Evolutionary conservation across 2,797 vertebrate genomes (phyloP).

Genomic region (Enteromius argenteus): DNA sequence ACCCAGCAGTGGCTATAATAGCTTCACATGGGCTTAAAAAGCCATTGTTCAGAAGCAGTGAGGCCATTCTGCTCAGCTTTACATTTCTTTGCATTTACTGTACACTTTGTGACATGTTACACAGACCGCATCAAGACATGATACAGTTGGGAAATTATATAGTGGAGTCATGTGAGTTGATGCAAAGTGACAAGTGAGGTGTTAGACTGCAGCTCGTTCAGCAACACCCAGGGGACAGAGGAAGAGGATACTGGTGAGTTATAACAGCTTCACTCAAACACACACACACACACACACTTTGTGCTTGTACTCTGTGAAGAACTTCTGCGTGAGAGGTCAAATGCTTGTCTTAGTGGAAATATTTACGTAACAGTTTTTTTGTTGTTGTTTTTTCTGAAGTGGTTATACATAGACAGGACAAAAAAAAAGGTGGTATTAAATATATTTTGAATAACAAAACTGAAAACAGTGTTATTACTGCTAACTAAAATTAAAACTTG

Average conservation of each 20-base stretch:
- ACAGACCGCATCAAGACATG: not conserved
- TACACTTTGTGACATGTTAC: not conserved
- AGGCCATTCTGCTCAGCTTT: not conserved
- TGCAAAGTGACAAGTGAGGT: not conserved
- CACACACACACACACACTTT: not conserved
- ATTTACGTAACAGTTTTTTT: not conserved
- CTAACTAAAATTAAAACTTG: not conserved
- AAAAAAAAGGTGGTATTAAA: not conserved
- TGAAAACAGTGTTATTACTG: not conserved
- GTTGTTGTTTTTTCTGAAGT: not conserved
- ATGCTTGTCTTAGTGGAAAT: not conserved
- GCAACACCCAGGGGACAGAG: not conserved
- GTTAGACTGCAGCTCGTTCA: not conserved
- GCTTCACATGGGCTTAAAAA: not conserved
- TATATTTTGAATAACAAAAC: not conserved
- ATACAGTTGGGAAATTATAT: conserved; percentile 21
- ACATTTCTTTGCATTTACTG: not conserved
- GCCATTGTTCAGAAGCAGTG: not conserved
- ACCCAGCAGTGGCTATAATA: not conserved
- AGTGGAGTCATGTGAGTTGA: not conserved
- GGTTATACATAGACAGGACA: not conserved
- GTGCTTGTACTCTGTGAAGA: not conserved
- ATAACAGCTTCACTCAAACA: not conserved
- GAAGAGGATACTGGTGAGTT: not conserved
- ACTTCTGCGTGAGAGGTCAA: not conserved